phyloP scores from a whole-genome alignment of 1,140 invertebrate genomes.

The Melipona quadrifasciata region DNA sequence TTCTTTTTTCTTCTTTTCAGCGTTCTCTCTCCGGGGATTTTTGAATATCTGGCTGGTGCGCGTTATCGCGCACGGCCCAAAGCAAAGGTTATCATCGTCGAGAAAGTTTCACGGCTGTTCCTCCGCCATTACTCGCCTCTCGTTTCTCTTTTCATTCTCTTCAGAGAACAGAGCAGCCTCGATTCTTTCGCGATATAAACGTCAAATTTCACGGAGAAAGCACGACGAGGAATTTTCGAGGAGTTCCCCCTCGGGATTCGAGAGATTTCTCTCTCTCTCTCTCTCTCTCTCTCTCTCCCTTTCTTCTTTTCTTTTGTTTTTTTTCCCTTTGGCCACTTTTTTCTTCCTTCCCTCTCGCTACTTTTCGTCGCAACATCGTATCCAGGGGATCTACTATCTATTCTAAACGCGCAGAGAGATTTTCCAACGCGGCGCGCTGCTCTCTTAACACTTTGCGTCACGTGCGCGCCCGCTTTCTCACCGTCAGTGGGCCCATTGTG shows the following conservation, averaged over 20 bases:
- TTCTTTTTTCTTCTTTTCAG: not conserved
- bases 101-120: not conserved
- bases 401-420: not conserved
- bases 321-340: not conserved
- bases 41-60: not conserved
- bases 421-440: not conserved
- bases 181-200: conserved; percentile 20
- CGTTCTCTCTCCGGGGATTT: not conserved
- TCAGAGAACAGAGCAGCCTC: not conserved
- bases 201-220: not conserved
- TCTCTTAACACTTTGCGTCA: not conserved
- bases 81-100: not conserved
- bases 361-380: not conserved
- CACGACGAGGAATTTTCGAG: not conserved
- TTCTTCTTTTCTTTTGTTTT: not conserved
- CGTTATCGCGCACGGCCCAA: not conserved
- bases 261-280: not conserved
- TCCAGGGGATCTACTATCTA: not conserved
- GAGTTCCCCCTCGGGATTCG: not conserved
- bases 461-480: not conserved
- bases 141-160: not conserved
- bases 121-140: not conserved
- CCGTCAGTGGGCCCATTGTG: not conserved
- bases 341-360: not conserved
- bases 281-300: not conserved